Base-by-base conservation (phyloP, 2,888 invertebrate species). In the Xanthia togata region DNA sequence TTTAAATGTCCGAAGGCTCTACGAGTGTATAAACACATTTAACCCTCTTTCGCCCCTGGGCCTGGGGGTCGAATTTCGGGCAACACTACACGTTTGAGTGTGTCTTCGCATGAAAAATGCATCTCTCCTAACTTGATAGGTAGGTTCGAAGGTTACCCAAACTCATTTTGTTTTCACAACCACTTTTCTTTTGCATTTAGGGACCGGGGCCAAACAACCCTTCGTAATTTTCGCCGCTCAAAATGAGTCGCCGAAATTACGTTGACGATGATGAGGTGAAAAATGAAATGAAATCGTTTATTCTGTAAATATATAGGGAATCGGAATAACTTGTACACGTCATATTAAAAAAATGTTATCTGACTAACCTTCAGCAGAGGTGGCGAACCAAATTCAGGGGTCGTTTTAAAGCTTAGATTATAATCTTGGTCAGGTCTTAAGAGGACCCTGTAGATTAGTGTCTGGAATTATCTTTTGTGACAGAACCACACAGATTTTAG, bases 71-170 rank as follows among this genome's bases (percentile, higher is more conserved):
- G 50, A 71, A 76, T 77, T 78, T 70, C 50, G 70, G 55, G 57
- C 76, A 83, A 79, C 53, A 69, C 70, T 60, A 74, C 70, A 63
- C 65, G 74, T 85, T 78, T 71, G 57, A 59, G 26, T 70, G 65
- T 69, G 41, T 69, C 57, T 69, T 68, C 64, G n/a, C 81, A 88
- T 88, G 69, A 85, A 88, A 88, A 78, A 87, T 87, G 82, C 70
- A 87, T 76, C 55, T 38, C 23, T 53, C 53, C 60, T 62, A 73
- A 80, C 80, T 79, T 67, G 31, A 68, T 80, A 73, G 64, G 72
- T 77, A 55, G 62, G 62, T 9, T 38, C 47, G 63, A 50, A 76
- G 53, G 44, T 23, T 31, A 17, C 9, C 31, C 17, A 31, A 44
- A 59, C 31, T 60, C 31, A 63, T 75, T 75, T 75, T 47, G 23